Evolutionary conservation across 2,797 vertebrate species (phyloP), one percentile per base, ranked within the genome.

Genomic region (Galaxias olidus): DNA sequence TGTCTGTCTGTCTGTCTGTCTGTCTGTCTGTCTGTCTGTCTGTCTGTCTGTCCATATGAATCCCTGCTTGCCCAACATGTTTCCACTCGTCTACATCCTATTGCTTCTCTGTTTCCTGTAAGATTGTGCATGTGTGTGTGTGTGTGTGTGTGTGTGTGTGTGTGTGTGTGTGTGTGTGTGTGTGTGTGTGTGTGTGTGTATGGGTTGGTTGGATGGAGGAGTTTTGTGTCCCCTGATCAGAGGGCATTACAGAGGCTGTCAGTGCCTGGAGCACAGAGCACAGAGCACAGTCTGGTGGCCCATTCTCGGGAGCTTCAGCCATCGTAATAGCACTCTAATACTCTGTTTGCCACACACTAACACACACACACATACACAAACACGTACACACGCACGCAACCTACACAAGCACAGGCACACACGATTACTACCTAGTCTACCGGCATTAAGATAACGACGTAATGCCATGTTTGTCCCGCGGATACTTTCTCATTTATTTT

Each of bases 231-330:
- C 14, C 19, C n/a, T 55, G 77, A 73, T 60, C 65, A 43, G 40
- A 59, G 30, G 65, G 77, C 59, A 59, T 78, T 72, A 76, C 72
- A 30, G 58, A 65, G 56, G 55, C 61, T 72, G 78, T 73, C 78
- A 73, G 76, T 61, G 65, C 61, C 61, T 77, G 79, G n/a, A n/a
- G n/a, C n/a, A n/a, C n/a, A 79, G 79, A 30, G 30, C 30, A 30
- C 30, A 66, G 78, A 79, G 72, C 66, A 76, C 70, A 68, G 56
- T 49, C 20, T 63, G 51, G 72, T 72, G 68, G 76, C 71, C 66
- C 66, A 68, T 68, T 74, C 30, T 30, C 30, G 30, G 6, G 30
- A 6, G 30, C 30, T 30, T 30, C 30, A 30, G 30, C 30, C 30
- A 30, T 6, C 30, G 30, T 30, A 30, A 30, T 30, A 30, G 9